Evolutionary conservation across 2,888 invertebrate species (phyloP), one percentile per base, ranked within the genome.

Genomic region (Cataglyphis albicans): DNA sequence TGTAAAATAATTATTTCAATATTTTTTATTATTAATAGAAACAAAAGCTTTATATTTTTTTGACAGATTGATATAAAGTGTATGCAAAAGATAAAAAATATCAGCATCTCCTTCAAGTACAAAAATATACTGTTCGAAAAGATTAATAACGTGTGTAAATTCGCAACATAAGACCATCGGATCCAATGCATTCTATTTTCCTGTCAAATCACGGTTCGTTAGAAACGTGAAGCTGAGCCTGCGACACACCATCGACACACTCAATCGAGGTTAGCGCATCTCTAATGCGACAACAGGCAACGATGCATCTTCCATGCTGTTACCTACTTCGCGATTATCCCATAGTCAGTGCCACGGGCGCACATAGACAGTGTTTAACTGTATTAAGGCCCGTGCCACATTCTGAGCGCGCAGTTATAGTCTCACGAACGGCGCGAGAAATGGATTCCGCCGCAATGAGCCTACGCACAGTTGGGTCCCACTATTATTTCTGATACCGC

Each of bases 241-340:
- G n/a, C 15, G 72, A 59, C 25, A 35, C 82, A 67, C 85, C 82
- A 82, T 84, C 87, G 85, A 86, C 80, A 85, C 75, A 64, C 83
- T 90, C 91, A 88, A 93, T 93, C 92, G 93, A 93, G 94, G 93
- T 93, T 94, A 93, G 92, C 90, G 92, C 91, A 92, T 92, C 91
- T 92, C 91, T 92, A 91, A 92, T 92, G 91, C 89, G 90, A 89
- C 91, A 90, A 87, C 88, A 85, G 83, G 59, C 81, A 63, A 78
- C 85, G 88, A 86, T 83, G 88, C 88, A 88, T 87, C 88, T 88
- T 87, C 84, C 87, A 86, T 81, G 85, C 86, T 90, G 88, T 93
- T 93, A 91, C 93, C 93, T 93, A 93, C 93, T 93, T 94, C 86
- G 82, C 88, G 91, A 92, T 93, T 88, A 94, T 93, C 91, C 91